phyloP scores from a whole-genome alignment of 2,888 invertebrate species.

The Scrobipalpa atriplicella region DNA sequence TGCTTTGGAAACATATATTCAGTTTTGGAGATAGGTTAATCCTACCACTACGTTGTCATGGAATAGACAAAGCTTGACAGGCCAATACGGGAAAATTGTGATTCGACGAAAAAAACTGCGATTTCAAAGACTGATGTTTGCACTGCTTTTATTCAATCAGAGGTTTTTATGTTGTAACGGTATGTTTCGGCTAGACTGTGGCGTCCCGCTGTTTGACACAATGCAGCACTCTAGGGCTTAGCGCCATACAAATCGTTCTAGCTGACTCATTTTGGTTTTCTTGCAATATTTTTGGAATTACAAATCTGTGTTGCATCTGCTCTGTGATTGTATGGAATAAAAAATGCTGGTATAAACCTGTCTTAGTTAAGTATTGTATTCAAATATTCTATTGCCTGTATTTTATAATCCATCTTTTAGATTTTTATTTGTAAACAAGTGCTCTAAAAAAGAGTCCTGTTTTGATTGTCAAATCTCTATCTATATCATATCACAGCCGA shows the following conservation, averaged over 20 bases:
- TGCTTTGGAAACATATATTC: background rate
- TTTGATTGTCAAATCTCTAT: too few relatives aligned
- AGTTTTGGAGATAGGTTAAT: background rate
- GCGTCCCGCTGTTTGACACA: conserved; percentile 39
- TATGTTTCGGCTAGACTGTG: conserved; percentile 45
- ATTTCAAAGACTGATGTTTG: conserved; percentile 28
- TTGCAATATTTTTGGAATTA: background rate
- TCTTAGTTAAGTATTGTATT: too few relatives aligned
- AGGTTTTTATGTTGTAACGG: conserved; percentile 55
- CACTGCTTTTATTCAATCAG: conserved; percentile 45
- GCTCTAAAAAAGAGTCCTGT: too few relatives aligned
- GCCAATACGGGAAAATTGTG: conserved; percentile 54
- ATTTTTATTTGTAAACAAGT: too few relatives aligned
- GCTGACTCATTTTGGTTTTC: conserved; percentile 30
- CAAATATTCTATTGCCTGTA: too few relatives aligned
- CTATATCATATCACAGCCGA: too few relatives aligned
- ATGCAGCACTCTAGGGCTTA: conserved; percentile 39
- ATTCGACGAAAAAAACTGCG: conserved; percentile 26
- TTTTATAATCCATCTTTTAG: too few relatives aligned
- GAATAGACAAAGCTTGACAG: conserved; percentile 48
- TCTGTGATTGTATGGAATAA: background rate
- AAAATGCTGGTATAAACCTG: background rate
- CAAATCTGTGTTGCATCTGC: conserved; percentile 31
- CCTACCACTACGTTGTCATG: conserved; percentile 45
- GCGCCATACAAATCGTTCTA: conserved; percentile 25